Conservation (phyloP, 2,797 vertebrate species). For the Sebastes miniatus region DNA sequence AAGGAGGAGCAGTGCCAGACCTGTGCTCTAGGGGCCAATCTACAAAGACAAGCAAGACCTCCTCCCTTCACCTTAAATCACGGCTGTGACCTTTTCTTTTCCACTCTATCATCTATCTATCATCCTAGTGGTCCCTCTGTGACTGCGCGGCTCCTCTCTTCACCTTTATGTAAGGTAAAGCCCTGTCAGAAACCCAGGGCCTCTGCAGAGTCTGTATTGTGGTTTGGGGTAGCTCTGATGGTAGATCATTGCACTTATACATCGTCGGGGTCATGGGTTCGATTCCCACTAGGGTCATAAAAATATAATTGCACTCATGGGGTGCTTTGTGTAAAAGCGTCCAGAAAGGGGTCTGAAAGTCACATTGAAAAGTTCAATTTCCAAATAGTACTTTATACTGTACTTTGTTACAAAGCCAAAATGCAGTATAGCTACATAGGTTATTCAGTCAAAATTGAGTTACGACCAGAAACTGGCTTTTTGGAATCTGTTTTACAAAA, state of each 20-base stretch:
- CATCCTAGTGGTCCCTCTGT: constrained; percentile 59
- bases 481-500: background rate
- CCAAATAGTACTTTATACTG: background rate
- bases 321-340: background rate
- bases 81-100: constrained; percentile 73
- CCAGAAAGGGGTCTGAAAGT: background rate
- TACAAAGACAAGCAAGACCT: constrained; percentile 72
- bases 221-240: background rate
- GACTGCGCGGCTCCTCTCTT: constrained; percentile 45
- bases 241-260: background rate
- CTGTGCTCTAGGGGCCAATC: constrained; percentile 61
- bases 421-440: background rate
- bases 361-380: background rate
- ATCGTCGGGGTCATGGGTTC: background rate
- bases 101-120: constrained; percentile 70
- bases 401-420: background rate
- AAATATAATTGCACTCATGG: background rate
- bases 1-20: constrained; percentile 26
- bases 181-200: constrained; percentile 20
- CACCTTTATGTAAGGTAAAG: constrained; percentile 43
- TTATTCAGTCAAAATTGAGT: background rate
- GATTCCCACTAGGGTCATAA: background rate
- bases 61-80: constrained; percentile 71
- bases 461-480: background rate
- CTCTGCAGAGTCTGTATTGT: constrained; percentile 9